Conservation (phyloP, 2,113 vertebrate species). For the Otis tarda region DNA sequence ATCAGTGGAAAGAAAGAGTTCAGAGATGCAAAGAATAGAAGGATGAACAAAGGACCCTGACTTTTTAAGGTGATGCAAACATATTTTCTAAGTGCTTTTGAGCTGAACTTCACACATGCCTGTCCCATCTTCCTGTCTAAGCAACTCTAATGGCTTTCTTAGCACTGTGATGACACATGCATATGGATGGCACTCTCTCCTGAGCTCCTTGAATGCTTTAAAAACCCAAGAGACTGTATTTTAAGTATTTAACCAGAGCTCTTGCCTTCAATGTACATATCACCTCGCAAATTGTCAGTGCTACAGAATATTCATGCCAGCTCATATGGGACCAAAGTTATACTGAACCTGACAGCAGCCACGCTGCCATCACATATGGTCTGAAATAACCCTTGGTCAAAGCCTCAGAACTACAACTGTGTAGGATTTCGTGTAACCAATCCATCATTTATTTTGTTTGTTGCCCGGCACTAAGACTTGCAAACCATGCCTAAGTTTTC, state of each 20-base stretch:
- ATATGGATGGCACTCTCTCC: neutral
- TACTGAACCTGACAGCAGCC: slow-evolving; percentile 48
- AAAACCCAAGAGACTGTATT: slow-evolving; percentile 12
- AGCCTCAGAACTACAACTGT: slow-evolving; percentile 35
- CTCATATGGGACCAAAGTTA: slow-evolving; percentile 7
- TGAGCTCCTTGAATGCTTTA: neutral
- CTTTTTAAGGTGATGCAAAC: neutral
- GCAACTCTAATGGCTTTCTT: neutral
- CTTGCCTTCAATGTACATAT: slow-evolving; percentile 28
- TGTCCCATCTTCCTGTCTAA: neutral
- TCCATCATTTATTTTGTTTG: slow-evolving; percentile 58
- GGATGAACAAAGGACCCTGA: neutral
- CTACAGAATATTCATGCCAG: slow-evolving; percentile 35
- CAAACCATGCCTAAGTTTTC: slow-evolving; percentile 33
- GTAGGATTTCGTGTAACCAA: slow-evolving; percentile 17
- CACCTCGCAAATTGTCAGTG: slow-evolving; percentile 43
- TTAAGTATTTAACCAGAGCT: slow-evolving; percentile 37
- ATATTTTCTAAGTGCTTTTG: neutral
- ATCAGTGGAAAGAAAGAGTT: neutral
- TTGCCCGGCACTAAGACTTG: slow-evolving; percentile 37
- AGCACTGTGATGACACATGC: neutral
- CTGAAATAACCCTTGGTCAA: slow-evolving; percentile 37
- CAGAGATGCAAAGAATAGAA: neutral
- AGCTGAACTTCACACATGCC: neutral
- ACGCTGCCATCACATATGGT: slow-evolving; percentile 40